Evolutionary conservation across 2,797 vertebrate species (phyloP).

Genomic region (Strix occidentalis): DNA sequence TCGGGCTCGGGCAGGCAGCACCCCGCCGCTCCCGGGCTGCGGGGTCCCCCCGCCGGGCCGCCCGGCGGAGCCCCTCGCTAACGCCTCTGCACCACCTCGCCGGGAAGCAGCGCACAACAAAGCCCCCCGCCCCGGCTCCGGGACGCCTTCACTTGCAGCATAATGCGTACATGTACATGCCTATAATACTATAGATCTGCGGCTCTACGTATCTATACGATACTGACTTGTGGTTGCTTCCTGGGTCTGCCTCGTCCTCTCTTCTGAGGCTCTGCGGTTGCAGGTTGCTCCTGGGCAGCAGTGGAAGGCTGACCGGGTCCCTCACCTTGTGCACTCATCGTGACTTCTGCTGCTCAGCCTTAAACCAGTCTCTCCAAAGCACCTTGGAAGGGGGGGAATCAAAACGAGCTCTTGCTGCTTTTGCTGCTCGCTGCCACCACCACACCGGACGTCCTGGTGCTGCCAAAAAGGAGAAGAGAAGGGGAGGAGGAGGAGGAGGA

Average conservation of each 20-base stretch:
- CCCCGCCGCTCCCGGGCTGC: neutral
- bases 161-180: constrained; percentile 37
- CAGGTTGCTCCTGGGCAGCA: constrained; percentile 84
- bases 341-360: constrained; percentile 72
- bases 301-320: constrained; percentile 87
- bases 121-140: neutral
- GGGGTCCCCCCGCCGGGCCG: neutral
- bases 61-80: neutral
- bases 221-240: constrained; percentile 92
- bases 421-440: constrained; percentile 74
- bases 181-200: constrained; percentile 52
- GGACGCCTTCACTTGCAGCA: neutral
- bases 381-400: constrained; percentile 67
- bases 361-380: constrained; percentile 58
- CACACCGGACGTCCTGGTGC: constrained; percentile 86
- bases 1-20: neutral
- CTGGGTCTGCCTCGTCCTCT: constrained; percentile 92
- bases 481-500: constrained; percentile 69
- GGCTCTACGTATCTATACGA: constrained; percentile 45
- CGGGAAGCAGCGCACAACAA: constrained; percentile 29
- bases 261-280: constrained; percentile 86
- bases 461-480: constrained; percentile 79
- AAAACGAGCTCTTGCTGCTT: constrained; percentile 63
- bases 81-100: neutral
- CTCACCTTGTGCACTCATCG: constrained; percentile 90